Evolutionary conservation across 2,113 vertebrate genomes (phyloP).

Genomic region (Podocnemis expansa): DNA sequence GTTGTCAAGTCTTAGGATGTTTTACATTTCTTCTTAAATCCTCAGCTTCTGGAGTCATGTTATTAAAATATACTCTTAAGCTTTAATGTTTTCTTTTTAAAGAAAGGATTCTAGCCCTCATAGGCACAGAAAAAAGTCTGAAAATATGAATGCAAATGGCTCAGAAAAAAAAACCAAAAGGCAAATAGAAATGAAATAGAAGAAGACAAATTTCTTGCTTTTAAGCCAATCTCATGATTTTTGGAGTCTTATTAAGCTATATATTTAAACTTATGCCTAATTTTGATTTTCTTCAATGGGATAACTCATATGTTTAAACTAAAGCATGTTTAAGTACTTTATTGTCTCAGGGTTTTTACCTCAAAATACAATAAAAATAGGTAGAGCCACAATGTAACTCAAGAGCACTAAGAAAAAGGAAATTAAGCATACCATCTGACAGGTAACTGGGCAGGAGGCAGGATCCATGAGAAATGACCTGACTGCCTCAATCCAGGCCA

Average conservation of each 20-base stretch:
- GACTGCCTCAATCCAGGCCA: neutral
- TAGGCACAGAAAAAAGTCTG: conserved; percentile 5
- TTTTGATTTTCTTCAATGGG: neutral
- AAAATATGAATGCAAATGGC: conserved; percentile 7
- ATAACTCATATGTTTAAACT: neutral
- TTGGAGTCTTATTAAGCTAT: neutral
- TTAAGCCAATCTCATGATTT: neutral
- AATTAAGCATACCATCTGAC: neutral
- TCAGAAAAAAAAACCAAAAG: neutral
- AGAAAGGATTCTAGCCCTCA: neutral
- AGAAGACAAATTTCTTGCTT: neutral
- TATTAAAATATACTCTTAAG: neutral
- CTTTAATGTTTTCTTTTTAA: neutral
- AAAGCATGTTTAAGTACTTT: neutral
- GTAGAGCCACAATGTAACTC: neutral
- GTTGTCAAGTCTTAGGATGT: conserved; percentile 5
- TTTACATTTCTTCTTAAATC: neutral
- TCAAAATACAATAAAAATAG: neutral
- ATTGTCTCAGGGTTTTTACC: neutral
- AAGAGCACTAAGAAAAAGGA: neutral
- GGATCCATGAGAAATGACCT: neutral
- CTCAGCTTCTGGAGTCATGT: conserved; percentile 24
- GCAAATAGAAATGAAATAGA: neutral
- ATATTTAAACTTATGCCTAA: neutral
- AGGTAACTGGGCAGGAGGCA: neutral